Evolutionary conservation across 2,888 invertebrate species (phyloP).

Genomic region (Taenaris catops): DNA sequence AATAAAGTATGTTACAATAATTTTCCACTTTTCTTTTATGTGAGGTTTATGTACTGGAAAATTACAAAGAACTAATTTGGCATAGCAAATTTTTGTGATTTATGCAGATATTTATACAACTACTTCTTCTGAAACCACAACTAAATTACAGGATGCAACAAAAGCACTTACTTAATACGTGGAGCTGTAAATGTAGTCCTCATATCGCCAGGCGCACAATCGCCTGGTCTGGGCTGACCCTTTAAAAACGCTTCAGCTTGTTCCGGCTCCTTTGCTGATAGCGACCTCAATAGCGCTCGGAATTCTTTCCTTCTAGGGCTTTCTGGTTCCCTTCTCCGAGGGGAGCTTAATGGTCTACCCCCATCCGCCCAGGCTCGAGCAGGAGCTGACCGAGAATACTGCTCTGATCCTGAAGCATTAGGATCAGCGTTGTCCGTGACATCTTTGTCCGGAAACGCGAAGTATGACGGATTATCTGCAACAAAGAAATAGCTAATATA

Average conservation of each 20-base stretch:
- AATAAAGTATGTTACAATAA: no score
- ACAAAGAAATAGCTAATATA: conserved; percentile 33
- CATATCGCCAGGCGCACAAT: conserved; percentile 81
- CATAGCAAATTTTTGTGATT: no score
- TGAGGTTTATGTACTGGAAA: no score
- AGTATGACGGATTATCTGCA: conserved; percentile 90
- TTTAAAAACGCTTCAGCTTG: conserved; percentile 83
- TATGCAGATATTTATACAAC: no score
- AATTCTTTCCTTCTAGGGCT: conserved; percentile 75
- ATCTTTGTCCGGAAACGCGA: conserved; percentile 81
- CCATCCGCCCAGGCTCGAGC: conserved; percentile 78
- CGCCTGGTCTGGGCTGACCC: conserved; percentile 85
- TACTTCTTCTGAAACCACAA: no score
- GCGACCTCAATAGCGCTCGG: conserved; percentile 80
- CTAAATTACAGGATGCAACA: no score
- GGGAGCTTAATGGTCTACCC: conserved; percentile 54
- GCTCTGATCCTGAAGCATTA: conserved; percentile 61
- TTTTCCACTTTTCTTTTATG: no score
- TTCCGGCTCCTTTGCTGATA: conserved; percentile 82
- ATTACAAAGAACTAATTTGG: no score
- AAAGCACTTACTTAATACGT: conserved; percentile 55
- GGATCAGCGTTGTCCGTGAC: conserved; percentile 49
- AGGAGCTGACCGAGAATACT: conserved; percentile 84
- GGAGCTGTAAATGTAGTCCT: conserved; percentile 67
- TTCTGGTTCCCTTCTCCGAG: conserved; percentile 57